These are phyloP conservation scores for Coryphaenoides rupestris DNA, from an alignment of 2,113 vertebrate genomes.

Conservation along the genomic window DNA sequence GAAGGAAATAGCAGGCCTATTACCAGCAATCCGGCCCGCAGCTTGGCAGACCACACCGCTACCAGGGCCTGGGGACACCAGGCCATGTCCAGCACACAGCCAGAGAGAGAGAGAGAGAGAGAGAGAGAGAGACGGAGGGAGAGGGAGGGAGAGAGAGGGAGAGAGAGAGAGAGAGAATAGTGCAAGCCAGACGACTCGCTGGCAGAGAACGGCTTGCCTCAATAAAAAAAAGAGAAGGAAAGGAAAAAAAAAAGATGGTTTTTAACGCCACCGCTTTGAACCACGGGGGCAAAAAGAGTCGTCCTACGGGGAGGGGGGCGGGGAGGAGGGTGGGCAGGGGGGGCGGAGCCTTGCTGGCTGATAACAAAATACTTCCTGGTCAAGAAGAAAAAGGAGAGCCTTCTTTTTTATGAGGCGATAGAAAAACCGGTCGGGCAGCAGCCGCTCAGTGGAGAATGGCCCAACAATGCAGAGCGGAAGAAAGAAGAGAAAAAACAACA, in stretches of 20 bases:
- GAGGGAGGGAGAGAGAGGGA: no score
- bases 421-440: constrained; percentile 43
- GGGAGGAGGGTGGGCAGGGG: no score
- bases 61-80: constrained; percentile 65
- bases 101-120: no score
- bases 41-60: constrained; percentile 61
- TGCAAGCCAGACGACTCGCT: constrained; percentile 56
- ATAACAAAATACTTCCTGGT: constrained; percentile 59
- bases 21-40: constrained; percentile 65
- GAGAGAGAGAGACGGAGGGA: no score
- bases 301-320: constrained; percentile 51
- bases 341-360: constrained; percentile 43
- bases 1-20: constrained; percentile 67
- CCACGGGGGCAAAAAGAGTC: constrained; percentile 48
- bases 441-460: constrained; percentile 44
- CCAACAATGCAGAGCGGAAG: constrained; percentile 16
- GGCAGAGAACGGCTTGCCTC: constrained; percentile 53
- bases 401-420: no score
- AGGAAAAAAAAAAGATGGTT: no score
- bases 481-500: background rate
- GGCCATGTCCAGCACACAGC: constrained; percentile 67
- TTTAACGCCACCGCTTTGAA: constrained; percentile 64
- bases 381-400: constrained; percentile 39
- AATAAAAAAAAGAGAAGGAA: constrained; percentile 59
- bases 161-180: no score